A percentile compares a stretch with the other conserved stretches of the same genome.
phyloP scores from a whole-genome alignment of 2,797 vertebrate species.

The Danio tinwini region DNA sequence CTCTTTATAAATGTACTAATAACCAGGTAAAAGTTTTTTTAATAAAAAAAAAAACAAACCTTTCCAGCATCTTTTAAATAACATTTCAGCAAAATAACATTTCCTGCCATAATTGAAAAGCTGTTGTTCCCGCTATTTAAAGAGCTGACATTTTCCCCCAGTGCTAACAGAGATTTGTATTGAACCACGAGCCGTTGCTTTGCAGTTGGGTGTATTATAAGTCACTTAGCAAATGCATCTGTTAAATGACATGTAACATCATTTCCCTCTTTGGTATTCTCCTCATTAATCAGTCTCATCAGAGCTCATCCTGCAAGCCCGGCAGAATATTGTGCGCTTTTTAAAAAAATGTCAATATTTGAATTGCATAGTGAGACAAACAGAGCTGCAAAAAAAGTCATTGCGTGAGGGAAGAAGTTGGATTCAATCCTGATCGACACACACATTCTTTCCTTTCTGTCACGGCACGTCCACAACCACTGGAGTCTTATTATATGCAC shows the following conservation, averaged over 20 bases:
- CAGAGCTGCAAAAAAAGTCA: constrained; percentile 50
- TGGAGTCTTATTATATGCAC: constrained; percentile 9
- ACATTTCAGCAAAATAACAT: background rate
- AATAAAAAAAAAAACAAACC: background rate
- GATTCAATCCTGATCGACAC: constrained; percentile 18
- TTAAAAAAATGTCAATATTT: constrained; percentile 33
- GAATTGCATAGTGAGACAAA: constrained; percentile 38
- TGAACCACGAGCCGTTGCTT: constrained; percentile 1
- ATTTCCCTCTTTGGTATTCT: background rate
- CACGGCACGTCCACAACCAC: constrained; percentile 16
- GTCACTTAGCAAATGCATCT: constrained; percentile 30
- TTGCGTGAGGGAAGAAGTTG: background rate
- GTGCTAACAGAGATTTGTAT: background rate
- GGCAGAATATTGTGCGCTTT: background rate
- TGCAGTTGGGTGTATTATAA: constrained; percentile 15
- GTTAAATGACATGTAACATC: constrained; percentile 34
- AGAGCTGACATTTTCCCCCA: background rate
- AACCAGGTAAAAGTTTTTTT: too few relatives aligned
- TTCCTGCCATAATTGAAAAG: background rate
- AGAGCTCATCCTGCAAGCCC: constrained; percentile 40
- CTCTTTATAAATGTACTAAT: too few relatives aligned
- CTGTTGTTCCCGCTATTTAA: background rate
- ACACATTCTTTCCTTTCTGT: constrained; percentile 10
- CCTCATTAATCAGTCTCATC: constrained; percentile 34
- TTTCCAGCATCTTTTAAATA: background rate